Evolutionary conservation across 2,888 invertebrate genomes (phyloP).

Genomic region (Criorhina ranunculi): DNA sequence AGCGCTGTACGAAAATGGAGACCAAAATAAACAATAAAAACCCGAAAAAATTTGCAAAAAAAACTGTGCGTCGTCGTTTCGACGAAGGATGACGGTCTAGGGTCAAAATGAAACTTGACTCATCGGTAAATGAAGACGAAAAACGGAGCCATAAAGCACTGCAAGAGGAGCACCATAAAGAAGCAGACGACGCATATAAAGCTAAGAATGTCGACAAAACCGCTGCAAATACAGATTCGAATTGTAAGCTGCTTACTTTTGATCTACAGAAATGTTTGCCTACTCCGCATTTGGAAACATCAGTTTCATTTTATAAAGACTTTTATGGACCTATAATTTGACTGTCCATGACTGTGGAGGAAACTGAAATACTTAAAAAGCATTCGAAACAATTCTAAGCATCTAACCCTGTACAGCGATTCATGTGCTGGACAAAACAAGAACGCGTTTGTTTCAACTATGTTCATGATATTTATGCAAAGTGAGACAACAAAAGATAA

Average conservation of each 20-base stretch:
- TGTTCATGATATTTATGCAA: slow-evolving; percentile 48
- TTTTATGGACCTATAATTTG: slow-evolving; percentile 74
- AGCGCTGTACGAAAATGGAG: too few relatives aligned
- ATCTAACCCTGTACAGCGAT: slow-evolving; percentile 34
- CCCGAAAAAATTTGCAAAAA: too few relatives aligned
- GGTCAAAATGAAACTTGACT: slow-evolving; percentile 30
- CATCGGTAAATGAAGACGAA: slow-evolving; percentile 2
- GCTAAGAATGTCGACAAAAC: slow-evolving; percentile 19
- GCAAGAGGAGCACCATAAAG: slow-evolving; percentile 19
- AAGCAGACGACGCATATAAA: slow-evolving; percentile 22
- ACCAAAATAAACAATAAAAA: too few relatives aligned
- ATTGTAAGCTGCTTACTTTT: slow-evolving; percentile 34
- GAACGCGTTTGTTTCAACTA: slow-evolving; percentile 38
- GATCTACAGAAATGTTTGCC: slow-evolving; percentile 51
- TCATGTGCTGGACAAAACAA: slow-evolving; percentile 45
- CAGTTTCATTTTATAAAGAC: slow-evolving; percentile 79
- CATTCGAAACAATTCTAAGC: slow-evolving; percentile 39
- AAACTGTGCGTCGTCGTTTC: too few relatives aligned
- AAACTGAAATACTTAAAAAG: slow-evolving; percentile 71
- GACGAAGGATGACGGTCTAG: too few relatives aligned
- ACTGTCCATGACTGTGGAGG: slow-evolving; percentile 78
- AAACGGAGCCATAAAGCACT: slow-evolving; percentile 21
- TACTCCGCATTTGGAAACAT: slow-evolving; percentile 73
- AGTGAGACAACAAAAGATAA: slow-evolving; percentile 30
- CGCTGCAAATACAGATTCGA: slow-evolving; percentile 29